Percentiles rank a stretch among this genome's conserved stretches.
Evolutionary conservation across 1,140 invertebrate genomes (phyloP).

Genomic region (Drusus annulatus): DNA sequence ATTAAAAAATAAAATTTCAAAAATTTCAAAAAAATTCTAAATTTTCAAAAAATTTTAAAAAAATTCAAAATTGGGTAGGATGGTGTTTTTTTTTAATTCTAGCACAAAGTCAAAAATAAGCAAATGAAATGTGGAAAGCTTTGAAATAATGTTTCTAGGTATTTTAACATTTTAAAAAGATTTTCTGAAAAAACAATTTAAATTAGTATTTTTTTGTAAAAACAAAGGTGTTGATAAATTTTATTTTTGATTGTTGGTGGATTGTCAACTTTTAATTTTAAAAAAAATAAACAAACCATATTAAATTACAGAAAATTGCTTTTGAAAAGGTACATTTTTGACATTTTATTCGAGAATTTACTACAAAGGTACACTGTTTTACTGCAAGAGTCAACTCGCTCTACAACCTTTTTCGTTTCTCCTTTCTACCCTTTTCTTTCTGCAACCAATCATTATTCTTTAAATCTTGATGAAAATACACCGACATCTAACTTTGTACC

Average conservation of each 20-base stretch:
- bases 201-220: too few species aligned
- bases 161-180: not conserved
- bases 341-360: not conserved
- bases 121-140: too few species aligned
- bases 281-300: not conserved
- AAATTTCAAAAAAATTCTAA: not conserved
- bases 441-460: not conserved
- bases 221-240: not conserved
- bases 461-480: not conserved
- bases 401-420: too few species aligned
- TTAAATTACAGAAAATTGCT: not conserved
- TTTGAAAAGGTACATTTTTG: not conserved
- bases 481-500: not conserved
- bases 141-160: not conserved
- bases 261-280: slow-evolving; percentile 6
- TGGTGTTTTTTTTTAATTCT: too few species aligned
- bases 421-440: too few species aligned
- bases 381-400: not conserved
- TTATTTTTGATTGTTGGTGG: not conserved
- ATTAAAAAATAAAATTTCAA: too few species aligned
- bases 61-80: too few species aligned
- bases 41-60: not conserved
- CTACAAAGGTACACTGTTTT: not conserved
- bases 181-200: too few species aligned
- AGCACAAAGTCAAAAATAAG: too few species aligned